Evolutionary conservation across 2,113 vertebrate genomes (phyloP), one percentile per base, ranked within the genome.

Genomic region (Nycticryphes semicollaris): DNA sequence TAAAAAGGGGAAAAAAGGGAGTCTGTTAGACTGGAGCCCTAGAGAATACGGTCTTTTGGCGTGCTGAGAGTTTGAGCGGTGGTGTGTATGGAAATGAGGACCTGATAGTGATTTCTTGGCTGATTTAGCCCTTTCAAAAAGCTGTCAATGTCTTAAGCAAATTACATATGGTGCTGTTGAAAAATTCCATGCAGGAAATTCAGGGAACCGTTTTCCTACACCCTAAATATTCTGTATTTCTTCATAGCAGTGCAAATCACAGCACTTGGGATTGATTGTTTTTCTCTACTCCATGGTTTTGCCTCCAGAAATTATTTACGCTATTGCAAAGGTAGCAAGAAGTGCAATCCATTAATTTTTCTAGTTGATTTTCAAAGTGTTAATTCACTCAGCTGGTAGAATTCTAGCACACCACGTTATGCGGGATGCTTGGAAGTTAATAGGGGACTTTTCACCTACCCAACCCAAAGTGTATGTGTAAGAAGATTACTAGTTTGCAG

Each of bases 381-480:
- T 74, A 17, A 2, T 62, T 89, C 19, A 11, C 30, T 74, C 33
- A 12, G 39, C 31, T 76, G 39, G 15, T 33, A 33, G 68, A 20
- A 66, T 62, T 80, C 8, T 7, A 28, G 21, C 66, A 9, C 12
- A 33, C 35, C 3, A 1, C 5, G 10, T 35, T 33, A 0, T 7
- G 43, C 2, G 10, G 41, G 33, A 53, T 70, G 37, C 12, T 20
- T 75, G 88, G 66, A 41, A 82, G 33, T 60, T 51, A 4, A 3
- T 10, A 53, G 69, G 3, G 59, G 30, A 17, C 48, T 39, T 3
- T 9, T 45, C 5, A 3, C 6, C 1, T 37, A 7, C 30, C 54
- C 33, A 21, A 27, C 64, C 2, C 1, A 1, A 41, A 56, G 17
- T 2, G 6, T 25, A 1, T 16, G 27, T 72, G 17, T 20, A 35